phyloP scores from a whole-genome alignment of 2,113 vertebrate genomes.

The Nothobranchius furzeri region DNA sequence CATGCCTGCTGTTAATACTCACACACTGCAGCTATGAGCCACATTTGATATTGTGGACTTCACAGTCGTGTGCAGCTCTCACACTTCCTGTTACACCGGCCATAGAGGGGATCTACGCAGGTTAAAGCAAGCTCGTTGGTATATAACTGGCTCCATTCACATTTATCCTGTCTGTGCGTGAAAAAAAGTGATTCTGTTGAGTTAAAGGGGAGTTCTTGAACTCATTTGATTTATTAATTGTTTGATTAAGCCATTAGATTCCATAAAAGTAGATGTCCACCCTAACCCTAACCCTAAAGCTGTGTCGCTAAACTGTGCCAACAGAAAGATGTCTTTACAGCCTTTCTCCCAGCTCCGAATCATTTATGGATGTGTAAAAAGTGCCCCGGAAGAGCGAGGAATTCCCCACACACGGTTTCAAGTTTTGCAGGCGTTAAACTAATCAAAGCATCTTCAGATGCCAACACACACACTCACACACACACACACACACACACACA shows the following conservation, averaged over 20 bases:
- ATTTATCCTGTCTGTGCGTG: slow-evolving; percentile 13
- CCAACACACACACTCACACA: slow-evolving; percentile 44
- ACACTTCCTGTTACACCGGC: slow-evolving; percentile 24
- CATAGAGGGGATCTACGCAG: slow-evolving; percentile 24
- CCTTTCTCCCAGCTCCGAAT: slow-evolving; percentile 4
- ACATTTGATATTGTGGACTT: slow-evolving; percentile 44
- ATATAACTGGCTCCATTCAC: slow-evolving; percentile 58
- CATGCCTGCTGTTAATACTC: slow-evolving; percentile 70
- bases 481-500: neutral
- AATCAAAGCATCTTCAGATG: slow-evolving; percentile 42
- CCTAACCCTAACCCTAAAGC: slow-evolving; percentile 21
- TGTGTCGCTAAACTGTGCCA: slow-evolving; percentile 26
- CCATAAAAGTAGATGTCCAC: neutral
- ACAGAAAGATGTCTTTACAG: slow-evolving; percentile 28
- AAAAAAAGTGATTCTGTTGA: slow-evolving; percentile 13
- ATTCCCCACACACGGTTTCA: neutral
- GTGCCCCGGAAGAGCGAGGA: no score
- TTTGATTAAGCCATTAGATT: slow-evolving; percentile 25
- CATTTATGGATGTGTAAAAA: slow-evolving; percentile 43
- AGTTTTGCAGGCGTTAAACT: slow-evolving; percentile 40
- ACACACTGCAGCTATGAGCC: slow-evolving; percentile 58
- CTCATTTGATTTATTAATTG: slow-evolving; percentile 13
- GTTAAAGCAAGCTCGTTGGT: slow-evolving; percentile 25
- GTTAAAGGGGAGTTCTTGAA: neutral
- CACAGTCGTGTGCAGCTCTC: slow-evolving; percentile 10